Evolutionary conservation across 2,113 vertebrate species (phyloP).

Genomic region (Suricata suricatta): DNA sequence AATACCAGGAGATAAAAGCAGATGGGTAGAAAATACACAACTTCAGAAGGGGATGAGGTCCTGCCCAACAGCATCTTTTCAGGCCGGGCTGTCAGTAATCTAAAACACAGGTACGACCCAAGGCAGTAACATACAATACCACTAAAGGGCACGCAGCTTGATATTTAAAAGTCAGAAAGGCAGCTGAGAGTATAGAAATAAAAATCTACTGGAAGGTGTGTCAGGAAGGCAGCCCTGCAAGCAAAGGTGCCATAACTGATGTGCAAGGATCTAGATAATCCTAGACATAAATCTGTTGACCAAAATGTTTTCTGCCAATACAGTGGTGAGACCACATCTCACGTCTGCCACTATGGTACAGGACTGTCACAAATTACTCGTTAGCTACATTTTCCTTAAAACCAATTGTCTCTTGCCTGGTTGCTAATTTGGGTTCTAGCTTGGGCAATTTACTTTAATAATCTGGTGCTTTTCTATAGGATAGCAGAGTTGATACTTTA

Average conservation of each 20-base stretch:
- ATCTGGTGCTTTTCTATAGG: neutral
- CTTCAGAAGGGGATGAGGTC: neutral
- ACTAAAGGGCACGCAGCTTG: neutral
- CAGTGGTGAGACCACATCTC: neutral
- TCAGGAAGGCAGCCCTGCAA: neutral
- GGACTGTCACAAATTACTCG: neutral
- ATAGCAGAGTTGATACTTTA: neutral
- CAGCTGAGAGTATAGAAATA: neutral
- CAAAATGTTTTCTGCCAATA: neutral
- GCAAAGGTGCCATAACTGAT: neutral
- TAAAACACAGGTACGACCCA: neutral
- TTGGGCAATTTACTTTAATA: neutral
- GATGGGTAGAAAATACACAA: neutral
- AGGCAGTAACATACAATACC: neutral
- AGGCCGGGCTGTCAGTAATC: neutral
- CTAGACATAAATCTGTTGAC: neutral
- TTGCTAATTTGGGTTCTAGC: neutral
- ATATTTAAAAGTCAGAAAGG: conserved; percentile 16
- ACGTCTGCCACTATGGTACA: accelerated
- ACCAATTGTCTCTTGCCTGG: neutral
- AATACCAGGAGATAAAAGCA: neutral
- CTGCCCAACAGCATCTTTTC: neutral
- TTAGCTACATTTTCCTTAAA: neutral
- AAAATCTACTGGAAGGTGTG: neutral
- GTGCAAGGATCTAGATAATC: neutral